Evolutionary conservation across 2,797 vertebrate species (phyloP).

Genomic region (Hylomyscus alleni): DNA sequence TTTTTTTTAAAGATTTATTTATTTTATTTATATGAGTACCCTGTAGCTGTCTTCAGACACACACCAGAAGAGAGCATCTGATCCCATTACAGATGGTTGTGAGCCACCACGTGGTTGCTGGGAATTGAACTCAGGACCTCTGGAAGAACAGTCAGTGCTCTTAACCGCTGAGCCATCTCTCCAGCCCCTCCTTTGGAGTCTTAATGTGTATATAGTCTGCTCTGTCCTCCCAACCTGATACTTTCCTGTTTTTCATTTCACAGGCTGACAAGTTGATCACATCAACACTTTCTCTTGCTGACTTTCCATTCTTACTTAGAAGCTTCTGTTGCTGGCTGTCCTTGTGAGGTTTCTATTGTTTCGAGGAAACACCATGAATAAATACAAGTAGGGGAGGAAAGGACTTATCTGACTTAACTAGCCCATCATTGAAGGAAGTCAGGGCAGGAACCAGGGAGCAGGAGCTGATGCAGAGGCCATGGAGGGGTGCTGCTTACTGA

Average conservation of each 20-base stretch:
- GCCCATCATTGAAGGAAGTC: too few species aligned
- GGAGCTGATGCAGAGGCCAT: not conserved
- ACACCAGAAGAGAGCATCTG: too few species aligned
- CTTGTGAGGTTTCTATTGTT: not conserved
- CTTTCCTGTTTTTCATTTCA: slow-evolving; percentile 1
- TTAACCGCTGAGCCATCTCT: too few species aligned
- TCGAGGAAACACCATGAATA: not conserved
- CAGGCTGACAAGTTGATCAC: slow-evolving; percentile 15
- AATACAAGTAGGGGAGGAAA: not conserved
- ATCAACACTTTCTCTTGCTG: slow-evolving; percentile 22
- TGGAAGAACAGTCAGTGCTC: too few species aligned
- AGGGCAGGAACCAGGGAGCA: not conserved
- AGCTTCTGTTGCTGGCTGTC: slow-evolving; percentile 12
- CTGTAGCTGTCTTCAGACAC: too few species aligned
- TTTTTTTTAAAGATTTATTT: too few species aligned
- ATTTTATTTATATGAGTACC: too few species aligned
- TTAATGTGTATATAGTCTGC: slow-evolving; percentile 7
- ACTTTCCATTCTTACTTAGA: slow-evolving; percentile 45
- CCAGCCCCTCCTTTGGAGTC: not conserved
- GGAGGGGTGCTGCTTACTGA: not conserved
- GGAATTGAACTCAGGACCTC: too few species aligned
- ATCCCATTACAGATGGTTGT: too few species aligned
- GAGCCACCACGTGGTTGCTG: too few species aligned
- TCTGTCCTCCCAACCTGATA: not conserved
- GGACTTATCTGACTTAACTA: not conserved